Percentiles rank a stretch among this genome's conserved stretches.
phyloP scores from a whole-genome alignment of 2,113 vertebrate genomes.

The Prinia subflava region DNA sequence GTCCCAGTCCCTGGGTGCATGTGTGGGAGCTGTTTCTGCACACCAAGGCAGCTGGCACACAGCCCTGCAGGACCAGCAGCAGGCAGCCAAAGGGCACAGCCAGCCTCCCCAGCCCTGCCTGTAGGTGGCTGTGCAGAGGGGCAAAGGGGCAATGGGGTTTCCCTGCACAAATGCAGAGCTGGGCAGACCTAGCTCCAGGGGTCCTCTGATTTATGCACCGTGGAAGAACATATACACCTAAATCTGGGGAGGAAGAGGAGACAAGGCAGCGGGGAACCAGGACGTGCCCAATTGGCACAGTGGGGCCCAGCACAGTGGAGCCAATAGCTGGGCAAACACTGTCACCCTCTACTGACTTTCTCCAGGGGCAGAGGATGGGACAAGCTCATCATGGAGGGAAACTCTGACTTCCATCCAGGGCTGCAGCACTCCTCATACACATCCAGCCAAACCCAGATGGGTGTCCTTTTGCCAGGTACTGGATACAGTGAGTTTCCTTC shows the following conservation, averaged over 20 bases:
- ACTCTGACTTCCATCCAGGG: not conserved
- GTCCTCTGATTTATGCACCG: rapidly evolving
- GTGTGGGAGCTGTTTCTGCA: not conserved
- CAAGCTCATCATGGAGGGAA: not conserved
- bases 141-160: rapidly evolving
- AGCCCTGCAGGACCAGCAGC: not conserved
- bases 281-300: rapidly evolving
- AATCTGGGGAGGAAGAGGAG: not conserved
- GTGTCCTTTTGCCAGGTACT: rapidly evolving
- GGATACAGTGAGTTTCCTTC: not conserved
- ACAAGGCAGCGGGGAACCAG: rapidly evolving
- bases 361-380: not conserved
- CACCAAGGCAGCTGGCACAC: not conserved
- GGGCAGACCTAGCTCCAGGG: not conserved
- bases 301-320: not conserved
- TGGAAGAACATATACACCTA: not conserved
- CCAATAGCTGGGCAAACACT: not conserved
- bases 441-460: not conserved
- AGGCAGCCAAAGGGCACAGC: rapidly evolving
- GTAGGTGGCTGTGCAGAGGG: rapidly evolving
- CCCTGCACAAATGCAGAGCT: rapidly evolving
- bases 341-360: not conserved
- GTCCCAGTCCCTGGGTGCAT: not conserved
- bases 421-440: not conserved
- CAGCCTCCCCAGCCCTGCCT: not conserved